A percentile compares a stretch with the other conserved stretches of the same genome.
These are phyloP conservation scores for Paralichthys olivaceus DNA, from an alignment of 2,113 vertebrate genomes.

Conservation along the genomic window DNA sequence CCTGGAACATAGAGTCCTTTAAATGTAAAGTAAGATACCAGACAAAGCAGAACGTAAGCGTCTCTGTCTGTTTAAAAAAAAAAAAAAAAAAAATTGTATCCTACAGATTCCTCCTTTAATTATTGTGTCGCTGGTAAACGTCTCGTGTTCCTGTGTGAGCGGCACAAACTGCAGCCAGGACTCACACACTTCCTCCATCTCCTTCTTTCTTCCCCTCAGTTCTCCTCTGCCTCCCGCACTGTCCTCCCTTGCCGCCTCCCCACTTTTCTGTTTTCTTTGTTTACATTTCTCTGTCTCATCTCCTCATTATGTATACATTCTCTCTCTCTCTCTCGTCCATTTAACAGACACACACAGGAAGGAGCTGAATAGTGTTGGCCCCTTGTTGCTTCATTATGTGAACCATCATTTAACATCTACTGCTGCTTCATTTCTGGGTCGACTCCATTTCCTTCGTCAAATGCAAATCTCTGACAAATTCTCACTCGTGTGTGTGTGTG, in stretches of 20 bases:
- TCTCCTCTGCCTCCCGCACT: background rate
- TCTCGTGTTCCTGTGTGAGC: conserved; percentile 27
- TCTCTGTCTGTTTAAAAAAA: background rate
- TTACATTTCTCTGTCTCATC: conserved; percentile 40
- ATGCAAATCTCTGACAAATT: conserved; percentile 63
- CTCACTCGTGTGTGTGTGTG: conserved; percentile 39
- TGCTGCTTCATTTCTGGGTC: conserved; percentile 56
- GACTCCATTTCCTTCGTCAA: conserved; percentile 62
- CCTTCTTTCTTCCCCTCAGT: background rate
- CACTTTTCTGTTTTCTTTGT: conserved; percentile 46
- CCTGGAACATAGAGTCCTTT: background rate
- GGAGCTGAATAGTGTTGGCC: conserved; percentile 47
- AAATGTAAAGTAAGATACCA: background rate
- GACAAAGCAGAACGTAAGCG: background rate
- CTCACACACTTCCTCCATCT: conserved; percentile 1
- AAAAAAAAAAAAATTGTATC: too few relatives aligned
- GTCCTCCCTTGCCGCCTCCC: background rate
- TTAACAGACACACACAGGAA: conserved; percentile 36
- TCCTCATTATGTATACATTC: conserved; percentile 30
- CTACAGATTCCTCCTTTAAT: conserved; percentile 5
- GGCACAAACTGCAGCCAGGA: conserved; percentile 37
- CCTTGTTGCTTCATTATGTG: conserved; percentile 68
- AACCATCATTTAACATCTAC: conserved; percentile 55
- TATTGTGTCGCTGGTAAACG: background rate
- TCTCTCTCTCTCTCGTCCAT: conserved; percentile 16